These are phyloP conservation scores for Ischnus inquisitorius DNA, from an alignment of 2,888 invertebrate genomes.

Conservation along the genomic window DNA sequence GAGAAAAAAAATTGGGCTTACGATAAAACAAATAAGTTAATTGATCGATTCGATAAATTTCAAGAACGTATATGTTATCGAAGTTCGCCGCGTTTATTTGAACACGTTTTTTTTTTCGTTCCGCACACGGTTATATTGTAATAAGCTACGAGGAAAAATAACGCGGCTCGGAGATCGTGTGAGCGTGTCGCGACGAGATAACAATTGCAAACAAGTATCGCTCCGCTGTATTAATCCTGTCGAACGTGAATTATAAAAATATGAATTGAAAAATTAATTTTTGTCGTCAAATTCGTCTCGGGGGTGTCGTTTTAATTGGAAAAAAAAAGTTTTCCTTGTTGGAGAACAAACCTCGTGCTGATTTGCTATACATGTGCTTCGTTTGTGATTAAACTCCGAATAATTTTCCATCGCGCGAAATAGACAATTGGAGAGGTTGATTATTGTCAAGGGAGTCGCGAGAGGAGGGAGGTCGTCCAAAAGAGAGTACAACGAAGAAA, in stretches of 20 bases:
- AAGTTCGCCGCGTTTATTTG: neutral
- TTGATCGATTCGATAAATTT: neutral
- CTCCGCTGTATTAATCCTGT: neutral
- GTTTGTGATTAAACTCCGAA: constrained; percentile 33
- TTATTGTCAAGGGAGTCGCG: neutral
- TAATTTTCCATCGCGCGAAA: constrained; percentile 18
- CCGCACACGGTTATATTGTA: neutral
- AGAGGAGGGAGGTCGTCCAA: neutral
- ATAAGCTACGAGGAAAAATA: neutral
- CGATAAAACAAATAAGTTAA: neutral
- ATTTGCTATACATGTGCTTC: constrained; percentile 40
- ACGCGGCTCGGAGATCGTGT: neutral
- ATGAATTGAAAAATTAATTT: constrained; percentile 11
- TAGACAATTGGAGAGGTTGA: constrained; percentile 9
- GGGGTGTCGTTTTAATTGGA: constrained; percentile 65
- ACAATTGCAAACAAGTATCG: neutral
- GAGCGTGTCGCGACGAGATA: constrained; percentile 17
- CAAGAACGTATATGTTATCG: neutral
- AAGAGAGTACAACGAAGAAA: neutral
- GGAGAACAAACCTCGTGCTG: constrained; percentile 13
- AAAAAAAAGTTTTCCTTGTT: neutral
- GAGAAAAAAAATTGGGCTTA: neutral
- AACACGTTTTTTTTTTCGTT: neutral
- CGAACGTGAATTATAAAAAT: neutral
- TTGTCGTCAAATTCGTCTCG: constrained; percentile 31